phyloP scores from a whole-genome alignment of 1,140 invertebrate species.

The Helicorthomorpha holstii region DNA sequence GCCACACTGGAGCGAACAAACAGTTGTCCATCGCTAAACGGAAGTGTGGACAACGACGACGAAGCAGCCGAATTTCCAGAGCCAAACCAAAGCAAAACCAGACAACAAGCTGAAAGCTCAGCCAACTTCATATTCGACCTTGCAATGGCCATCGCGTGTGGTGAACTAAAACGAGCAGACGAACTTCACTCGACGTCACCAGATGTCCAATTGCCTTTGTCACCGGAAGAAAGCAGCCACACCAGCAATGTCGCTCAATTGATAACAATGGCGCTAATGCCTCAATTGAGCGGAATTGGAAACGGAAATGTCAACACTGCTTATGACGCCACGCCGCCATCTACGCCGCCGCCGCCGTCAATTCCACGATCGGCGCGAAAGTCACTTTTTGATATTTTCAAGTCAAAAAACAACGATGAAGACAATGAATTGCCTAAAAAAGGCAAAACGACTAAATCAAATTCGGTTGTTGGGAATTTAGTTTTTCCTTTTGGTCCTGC shows the following conservation, averaged over 20 bases:
- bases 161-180: background rate
- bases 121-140: conserved; percentile 1
- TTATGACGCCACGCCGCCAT: too few relatives aligned
- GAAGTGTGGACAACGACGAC: background rate
- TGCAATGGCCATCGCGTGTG: background rate
- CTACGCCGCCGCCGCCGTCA: too few relatives aligned
- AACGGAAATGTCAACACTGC: too few relatives aligned
- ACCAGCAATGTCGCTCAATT: background rate
- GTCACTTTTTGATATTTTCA: too few relatives aligned
- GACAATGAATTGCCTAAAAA: too few relatives aligned
- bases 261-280: background rate
- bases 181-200: background rate
- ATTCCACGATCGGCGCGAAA: too few relatives aligned
- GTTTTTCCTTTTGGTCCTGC: too few relatives aligned
- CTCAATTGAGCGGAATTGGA: too few relatives aligned
- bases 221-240: background rate
- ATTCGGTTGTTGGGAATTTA: too few relatives aligned
- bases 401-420: too few relatives aligned
- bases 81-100: background rate
- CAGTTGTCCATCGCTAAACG: background rate
- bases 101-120: background rate
- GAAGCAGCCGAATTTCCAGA: background rate
- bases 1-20: background rate
- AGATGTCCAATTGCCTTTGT: too few relatives aligned
- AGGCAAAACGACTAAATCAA: too few relatives aligned